phyloP scores from a whole-genome alignment of 2,797 vertebrate species.

The Parauchenoglanis ngamensis region DNA sequence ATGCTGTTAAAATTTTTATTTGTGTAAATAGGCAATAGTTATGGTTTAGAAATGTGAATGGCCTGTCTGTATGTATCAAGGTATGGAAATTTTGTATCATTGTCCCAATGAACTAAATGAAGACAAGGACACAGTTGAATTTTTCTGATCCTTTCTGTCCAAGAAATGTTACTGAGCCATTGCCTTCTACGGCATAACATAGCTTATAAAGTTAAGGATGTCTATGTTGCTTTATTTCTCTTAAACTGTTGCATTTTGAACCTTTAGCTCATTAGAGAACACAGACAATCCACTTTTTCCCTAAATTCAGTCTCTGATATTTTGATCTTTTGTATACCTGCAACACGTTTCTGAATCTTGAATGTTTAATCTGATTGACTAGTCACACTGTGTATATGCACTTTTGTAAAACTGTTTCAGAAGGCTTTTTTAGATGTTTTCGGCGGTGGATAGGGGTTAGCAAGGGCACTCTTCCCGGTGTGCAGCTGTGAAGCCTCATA shows the following conservation, averaged over 20 bases:
- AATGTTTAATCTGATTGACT: background rate
- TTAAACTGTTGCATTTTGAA: background rate
- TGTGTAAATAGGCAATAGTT: slow-evolving; percentile 33
- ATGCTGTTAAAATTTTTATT: slow-evolving; percentile 40
- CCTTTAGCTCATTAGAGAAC: background rate
- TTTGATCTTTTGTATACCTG: background rate
- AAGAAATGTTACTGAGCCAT: background rate
- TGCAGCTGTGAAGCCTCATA: too few species aligned
- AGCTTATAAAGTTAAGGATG: background rate
- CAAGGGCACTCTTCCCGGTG: too few species aligned
- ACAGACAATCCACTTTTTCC: background rate
- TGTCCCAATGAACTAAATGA: background rate
- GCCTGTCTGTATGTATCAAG: background rate
- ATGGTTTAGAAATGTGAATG: slow-evolving; percentile 21
- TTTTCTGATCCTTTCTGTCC: background rate
- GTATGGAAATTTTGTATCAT: too few species aligned
- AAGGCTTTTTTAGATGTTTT: background rate
- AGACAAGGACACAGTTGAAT: background rate
- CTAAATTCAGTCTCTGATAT: background rate
- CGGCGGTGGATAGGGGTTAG: too few species aligned
- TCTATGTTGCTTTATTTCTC: background rate
- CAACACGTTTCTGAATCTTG: background rate
- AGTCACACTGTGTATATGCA: background rate
- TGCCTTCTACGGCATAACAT: background rate
- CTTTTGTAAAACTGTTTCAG: background rate